These are phyloP conservation scores for Polietes domitor DNA, from an alignment of 2,888 invertebrate species.

Conservation along the genomic window DNA sequence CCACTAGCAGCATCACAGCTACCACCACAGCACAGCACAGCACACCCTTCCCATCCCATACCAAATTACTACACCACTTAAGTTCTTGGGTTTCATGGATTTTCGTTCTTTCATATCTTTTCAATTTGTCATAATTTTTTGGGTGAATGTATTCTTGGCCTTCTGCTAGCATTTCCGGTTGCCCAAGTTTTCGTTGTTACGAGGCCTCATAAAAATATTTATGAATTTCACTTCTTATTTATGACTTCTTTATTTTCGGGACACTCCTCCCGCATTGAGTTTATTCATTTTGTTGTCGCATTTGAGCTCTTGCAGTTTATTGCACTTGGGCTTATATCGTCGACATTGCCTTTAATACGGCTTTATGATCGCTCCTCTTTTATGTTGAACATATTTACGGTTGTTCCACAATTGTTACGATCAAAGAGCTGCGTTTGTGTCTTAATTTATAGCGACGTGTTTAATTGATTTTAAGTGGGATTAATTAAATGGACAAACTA, in stretches of 20 bases:
- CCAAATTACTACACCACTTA: constrained; percentile 19
- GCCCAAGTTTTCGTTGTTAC: constrained; percentile 2
- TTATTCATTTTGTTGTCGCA: not conserved
- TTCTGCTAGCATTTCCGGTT: constrained; percentile 38
- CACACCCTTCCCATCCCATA: not conserved
- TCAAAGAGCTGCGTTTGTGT: constrained; percentile 22
- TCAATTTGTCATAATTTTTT: constrained; percentile 30
- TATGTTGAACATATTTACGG: constrained; percentile 2
- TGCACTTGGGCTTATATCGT: constrained; percentile 9
- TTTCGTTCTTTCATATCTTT: constrained; percentile 20
- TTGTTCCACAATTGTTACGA: not conserved
- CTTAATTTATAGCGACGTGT: constrained; percentile 30
- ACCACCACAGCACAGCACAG: constrained; percentile 1
- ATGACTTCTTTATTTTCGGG: constrained; percentile 41
- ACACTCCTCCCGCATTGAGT: constrained; percentile 23
- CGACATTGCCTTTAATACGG: not conserved
- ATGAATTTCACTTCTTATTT: constrained; percentile 59
- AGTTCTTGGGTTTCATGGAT: constrained; percentile 16
- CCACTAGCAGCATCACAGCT: not conserved
- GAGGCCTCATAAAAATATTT: constrained; percentile 54
- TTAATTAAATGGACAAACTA: not conserved
- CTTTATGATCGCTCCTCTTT: not conserved
- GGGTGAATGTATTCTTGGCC: not conserved
- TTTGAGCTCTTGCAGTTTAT: not conserved
- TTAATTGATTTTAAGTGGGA: constrained; percentile 23